These are phyloP conservation scores for Toxonevra muliebris DNA, from an alignment of 2,888 invertebrate genomes.

Conservation along the genomic window DNA sequence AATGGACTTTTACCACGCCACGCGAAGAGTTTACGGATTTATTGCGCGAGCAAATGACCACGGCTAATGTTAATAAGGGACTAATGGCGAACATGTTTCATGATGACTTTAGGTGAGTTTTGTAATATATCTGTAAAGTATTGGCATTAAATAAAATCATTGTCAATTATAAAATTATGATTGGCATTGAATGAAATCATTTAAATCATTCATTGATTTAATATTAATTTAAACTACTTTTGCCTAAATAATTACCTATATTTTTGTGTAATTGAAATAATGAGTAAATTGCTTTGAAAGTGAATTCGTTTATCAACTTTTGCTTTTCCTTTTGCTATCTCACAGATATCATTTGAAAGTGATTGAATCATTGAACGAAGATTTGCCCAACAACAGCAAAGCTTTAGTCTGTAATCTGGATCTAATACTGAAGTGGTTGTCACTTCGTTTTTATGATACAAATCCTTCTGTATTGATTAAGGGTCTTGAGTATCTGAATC, in stretches of 20 bases:
- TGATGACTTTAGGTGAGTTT: slow-evolving; percentile 80
- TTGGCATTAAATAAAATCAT: not conserved
- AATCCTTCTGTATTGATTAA: slow-evolving; percentile 97
- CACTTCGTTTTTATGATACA: slow-evolving; percentile 96
- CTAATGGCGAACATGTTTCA: slow-evolving; percentile 94
- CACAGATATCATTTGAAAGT: slow-evolving; percentile 93
- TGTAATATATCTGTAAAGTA: slow-evolving; percentile 1
- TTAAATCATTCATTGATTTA: no score
- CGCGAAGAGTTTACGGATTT: slow-evolving; percentile 94
- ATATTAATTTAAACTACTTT: not conserved
- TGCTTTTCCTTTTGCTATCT: not conserved
- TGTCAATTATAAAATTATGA: not conserved
- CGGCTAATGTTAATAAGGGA: slow-evolving; percentile 86
- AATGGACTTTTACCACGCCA: slow-evolving; percentile 95
- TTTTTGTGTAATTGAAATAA: no score
- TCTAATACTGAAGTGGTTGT: slow-evolving; percentile 95
- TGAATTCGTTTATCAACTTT: not conserved
- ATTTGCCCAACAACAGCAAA: slow-evolving; percentile 79
- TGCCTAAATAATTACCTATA: no score
- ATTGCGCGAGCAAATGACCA: slow-evolving; percentile 88
- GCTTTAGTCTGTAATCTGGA: slow-evolving; percentile 91
- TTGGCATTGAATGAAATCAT: no score
- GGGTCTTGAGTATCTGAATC: slow-evolving; percentile 89
- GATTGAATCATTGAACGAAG: slow-evolving; percentile 87
- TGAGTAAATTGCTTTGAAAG: no score